Percentiles rank a stretch among this genome's conserved stretches.
These are phyloP conservation scores for Sarcophaga rosellei DNA, from an alignment of 2,888 invertebrate genomes.

Conservation along the genomic window DNA sequence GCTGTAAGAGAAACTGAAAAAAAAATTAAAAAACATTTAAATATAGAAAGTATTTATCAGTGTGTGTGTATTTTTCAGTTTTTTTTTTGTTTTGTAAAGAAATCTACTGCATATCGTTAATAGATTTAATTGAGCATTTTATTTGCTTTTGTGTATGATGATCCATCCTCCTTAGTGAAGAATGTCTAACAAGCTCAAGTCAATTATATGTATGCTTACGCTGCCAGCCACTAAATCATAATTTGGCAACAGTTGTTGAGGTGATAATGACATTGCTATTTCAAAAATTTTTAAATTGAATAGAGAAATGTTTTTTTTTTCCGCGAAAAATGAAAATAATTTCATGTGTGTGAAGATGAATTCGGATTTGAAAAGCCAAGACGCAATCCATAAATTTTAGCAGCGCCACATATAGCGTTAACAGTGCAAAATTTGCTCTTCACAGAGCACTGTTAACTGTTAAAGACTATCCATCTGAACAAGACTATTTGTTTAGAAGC, in stretches of 20 bases:
- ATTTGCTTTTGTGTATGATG: constrained; percentile 31
- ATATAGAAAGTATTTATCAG: not conserved
- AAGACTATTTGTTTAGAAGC: too few relatives aligned
- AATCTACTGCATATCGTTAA: constrained; percentile 43
- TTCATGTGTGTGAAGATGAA: not conserved
- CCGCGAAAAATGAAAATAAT: not conserved
- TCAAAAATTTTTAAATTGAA: not conserved
- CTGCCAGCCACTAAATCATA: constrained; percentile 21
- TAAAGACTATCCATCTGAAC: too few relatives aligned
- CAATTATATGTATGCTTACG: constrained; percentile 7
- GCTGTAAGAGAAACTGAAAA: not conserved
- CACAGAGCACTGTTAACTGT: too few relatives aligned
- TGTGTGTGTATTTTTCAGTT: not conserved
- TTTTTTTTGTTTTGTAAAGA: not conserved
- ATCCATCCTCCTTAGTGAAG: not conserved
- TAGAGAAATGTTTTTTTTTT: not conserved
- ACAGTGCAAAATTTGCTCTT: too few relatives aligned
- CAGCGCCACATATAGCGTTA: too few relatives aligned
- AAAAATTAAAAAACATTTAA: not conserved
- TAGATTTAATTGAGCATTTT: constrained; percentile 57
- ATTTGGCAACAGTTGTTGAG: constrained; percentile 48
- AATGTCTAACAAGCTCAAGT: not conserved
- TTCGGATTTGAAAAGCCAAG: too few relatives aligned
- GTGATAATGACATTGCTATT: constrained; percentile 7
- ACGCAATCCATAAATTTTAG: too few relatives aligned